Conservation (phyloP, 2,888 invertebrate species). For the Acleris laterana region DNA sequence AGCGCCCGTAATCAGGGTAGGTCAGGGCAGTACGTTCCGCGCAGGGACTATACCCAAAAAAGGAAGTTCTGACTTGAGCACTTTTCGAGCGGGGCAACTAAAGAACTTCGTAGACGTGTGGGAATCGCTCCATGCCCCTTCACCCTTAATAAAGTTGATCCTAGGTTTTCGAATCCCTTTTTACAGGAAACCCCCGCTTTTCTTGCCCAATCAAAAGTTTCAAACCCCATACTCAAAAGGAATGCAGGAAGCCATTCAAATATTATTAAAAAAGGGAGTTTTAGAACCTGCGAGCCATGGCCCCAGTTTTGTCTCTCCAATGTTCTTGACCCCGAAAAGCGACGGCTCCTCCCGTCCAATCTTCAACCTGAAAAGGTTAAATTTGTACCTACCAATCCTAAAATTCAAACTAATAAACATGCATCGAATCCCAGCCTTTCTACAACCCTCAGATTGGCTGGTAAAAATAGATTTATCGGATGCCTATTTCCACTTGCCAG, state of each 20-base stretch:
- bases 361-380: conserved; percentile 14
- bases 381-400: conserved; percentile 1
- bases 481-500: background rate
- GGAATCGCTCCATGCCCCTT: too few relatives aligned
- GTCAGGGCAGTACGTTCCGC: background rate
- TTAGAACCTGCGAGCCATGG: conserved; percentile 2
- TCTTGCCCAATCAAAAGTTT: background rate
- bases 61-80: conserved; percentile 21
- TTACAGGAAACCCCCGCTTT: conserved; percentile 4
- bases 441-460: too few relatives aligned
- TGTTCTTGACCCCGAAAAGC: conserved; percentile 13
- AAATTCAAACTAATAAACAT: conserved; percentile 2
- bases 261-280: background rate
- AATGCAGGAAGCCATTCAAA: background rate
- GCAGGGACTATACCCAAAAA: conserved; percentile 12
- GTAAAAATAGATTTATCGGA: conserved; percentile 5
- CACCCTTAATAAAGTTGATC: too few relatives aligned
- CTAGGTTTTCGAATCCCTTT: too few relatives aligned
- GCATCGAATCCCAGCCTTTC: background rate
- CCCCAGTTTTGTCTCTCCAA: conserved; percentile 13
- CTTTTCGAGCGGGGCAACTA: too few relatives aligned
- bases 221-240: conserved; percentile 7
- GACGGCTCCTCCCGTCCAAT: conserved; percentile 17
- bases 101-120: too few relatives aligned
- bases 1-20: background rate